Conservation (phyloP, 2,113 vertebrate species). For the Corythoichthys haematopterus region DNA sequence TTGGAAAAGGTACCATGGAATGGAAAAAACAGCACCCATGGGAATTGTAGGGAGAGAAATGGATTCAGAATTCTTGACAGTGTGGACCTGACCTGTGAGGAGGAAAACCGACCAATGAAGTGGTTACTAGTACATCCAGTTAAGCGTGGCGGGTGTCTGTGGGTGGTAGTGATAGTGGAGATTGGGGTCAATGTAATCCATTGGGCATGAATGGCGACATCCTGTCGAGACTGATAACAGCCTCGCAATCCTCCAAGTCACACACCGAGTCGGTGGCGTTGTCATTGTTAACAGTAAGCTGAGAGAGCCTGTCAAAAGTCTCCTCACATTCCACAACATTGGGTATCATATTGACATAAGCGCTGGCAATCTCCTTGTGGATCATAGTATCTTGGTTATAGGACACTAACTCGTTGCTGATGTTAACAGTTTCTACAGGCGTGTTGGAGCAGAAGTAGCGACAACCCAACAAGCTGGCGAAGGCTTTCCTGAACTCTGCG, state of each 20-base stretch:
- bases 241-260: constrained; percentile 81
- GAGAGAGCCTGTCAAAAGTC: constrained; percentile 78
- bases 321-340: constrained; percentile 77
- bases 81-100: constrained; percentile 6
- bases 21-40: not conserved
- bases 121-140: constrained; percentile 51
- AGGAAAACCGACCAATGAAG: constrained; percentile 7
- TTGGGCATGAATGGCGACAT: constrained; percentile 81
- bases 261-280: constrained; percentile 76
- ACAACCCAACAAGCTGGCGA: constrained; percentile 86
- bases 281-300: constrained; percentile 73
- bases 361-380: constrained; percentile 78
- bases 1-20: not conserved
- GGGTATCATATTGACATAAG: constrained; percentile 84
- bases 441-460: constrained; percentile 77
- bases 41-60: not conserved
- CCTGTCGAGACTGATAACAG: constrained; percentile 80
- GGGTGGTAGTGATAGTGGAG: not conserved
- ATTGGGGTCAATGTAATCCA: constrained; percentile 73
- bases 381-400: constrained; percentile 84
- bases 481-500: constrained; percentile 88
- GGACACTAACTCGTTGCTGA: constrained; percentile 88
- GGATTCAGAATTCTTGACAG: not conserved
- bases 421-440: constrained; percentile 82
- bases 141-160: constrained; percentile 15